phyloP scores from a whole-genome alignment of 2,888 invertebrate species.

The Drosophila neonasuta region DNA sequence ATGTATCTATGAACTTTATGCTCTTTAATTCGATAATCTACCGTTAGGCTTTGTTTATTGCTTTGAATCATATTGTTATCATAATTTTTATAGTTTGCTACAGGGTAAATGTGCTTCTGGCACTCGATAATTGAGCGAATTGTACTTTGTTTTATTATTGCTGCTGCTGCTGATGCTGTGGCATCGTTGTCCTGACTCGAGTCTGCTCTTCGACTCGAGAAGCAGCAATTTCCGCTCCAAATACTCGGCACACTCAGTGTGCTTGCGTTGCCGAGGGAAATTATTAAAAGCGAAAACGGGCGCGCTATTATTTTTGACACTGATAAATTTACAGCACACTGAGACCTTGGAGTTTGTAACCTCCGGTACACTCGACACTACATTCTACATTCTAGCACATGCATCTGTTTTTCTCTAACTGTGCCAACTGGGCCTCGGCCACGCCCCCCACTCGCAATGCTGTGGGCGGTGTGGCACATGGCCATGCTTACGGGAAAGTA shows the following conservation, averaged over 20 bases:
- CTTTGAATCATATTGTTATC: background rate
- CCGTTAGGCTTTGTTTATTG: no score
- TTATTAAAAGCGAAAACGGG: conserved; percentile 76
- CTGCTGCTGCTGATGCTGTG: conserved; percentile 1
- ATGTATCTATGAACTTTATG: no score
- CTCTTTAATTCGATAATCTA: no score
- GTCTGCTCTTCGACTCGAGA: conserved; percentile 41
- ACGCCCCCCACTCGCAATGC: conserved; percentile 6
- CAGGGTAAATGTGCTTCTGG: background rate
- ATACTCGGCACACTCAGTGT: conserved; percentile 48
- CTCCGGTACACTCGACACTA: conserved; percentile 41
- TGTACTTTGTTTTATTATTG: conserved; percentile 32
- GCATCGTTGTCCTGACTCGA: conserved; percentile 5
- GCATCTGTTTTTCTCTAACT: conserved; percentile 30
- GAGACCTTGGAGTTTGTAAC: conserved; percentile 70
- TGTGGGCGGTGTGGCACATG: conserved; percentile 33
- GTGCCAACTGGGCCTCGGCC: conserved; percentile 25
- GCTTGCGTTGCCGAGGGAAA: conserved; percentile 69
- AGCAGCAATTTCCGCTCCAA: conserved; percentile 74
- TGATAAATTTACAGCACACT: conserved; percentile 70
- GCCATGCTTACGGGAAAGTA: conserved; percentile 65
- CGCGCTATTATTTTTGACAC: conserved; percentile 77
- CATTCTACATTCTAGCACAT: background rate
- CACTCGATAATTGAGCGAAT: background rate
- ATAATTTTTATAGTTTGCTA: background rate